Evolutionary conservation across 1,140 invertebrate species (phyloP), one percentile per base, ranked within the genome.

Genomic region (Drosophila kanapiae): DNA sequence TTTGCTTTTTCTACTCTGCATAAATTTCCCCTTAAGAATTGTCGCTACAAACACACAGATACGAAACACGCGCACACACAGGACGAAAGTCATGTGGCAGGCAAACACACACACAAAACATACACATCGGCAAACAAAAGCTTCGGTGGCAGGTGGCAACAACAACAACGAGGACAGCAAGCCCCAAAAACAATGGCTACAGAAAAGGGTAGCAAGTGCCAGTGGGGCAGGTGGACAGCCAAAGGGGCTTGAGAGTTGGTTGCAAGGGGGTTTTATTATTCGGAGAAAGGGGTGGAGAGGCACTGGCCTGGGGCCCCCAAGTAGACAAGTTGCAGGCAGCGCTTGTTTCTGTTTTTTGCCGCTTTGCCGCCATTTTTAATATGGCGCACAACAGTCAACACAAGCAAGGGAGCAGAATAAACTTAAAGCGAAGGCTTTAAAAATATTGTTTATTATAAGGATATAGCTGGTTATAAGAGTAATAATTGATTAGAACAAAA

Each of bases 1-100:
- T 62, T 61, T 59, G 69, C 51, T 58, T 69, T 82, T 76, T 65
- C 75, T 78, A 65, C 80, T 88, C 65, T 82, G 85, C 85, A 88
- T 88, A 88, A 88, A 88, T 88, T 88, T 88, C 64, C 85, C 85
- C 85, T 85, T 70, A 88, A 90, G 85, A 80, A 84, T 88, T 90
- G 80, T 78, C 65, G 84, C 59, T 57, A 18, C 58, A 49, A 42
- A 60, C 35, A 76, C 43, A 63, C 35, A 67, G 47, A 71, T 11
- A 49, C 23, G 18, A 10, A 23, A 45, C 23, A 18, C 18, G 13
- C 23, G 64, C 11, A 58, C 6, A n/a, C 49, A 33, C 8, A 14
- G 33, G 18, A 37, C 18, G 40, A 43, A 1, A 45, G 74, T 35
- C 47, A 23, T 37, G 71, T 38, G 69, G 43, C 67, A 59, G 11